Evolutionary conservation across 2,888 invertebrate species (phyloP), one percentile per base, ranked within the genome.

Genomic region (Drosophila niveifrons): DNA sequence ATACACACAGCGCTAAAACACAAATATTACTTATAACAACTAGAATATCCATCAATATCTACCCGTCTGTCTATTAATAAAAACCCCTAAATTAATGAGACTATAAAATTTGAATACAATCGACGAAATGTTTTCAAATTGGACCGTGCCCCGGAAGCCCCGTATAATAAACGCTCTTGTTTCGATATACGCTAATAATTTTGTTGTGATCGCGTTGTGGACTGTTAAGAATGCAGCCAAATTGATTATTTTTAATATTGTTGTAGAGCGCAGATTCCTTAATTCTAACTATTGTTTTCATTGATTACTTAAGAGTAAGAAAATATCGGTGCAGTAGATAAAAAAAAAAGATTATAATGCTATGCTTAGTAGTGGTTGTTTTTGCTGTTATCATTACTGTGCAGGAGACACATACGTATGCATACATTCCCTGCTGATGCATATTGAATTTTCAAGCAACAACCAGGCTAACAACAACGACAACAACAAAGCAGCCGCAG

Each of bases 401-500:
- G 53, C 31, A 46, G 23, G 11, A 15, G 13, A 41, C 39, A 4
- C 39, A 36, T 36, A 36, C 36, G 8, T 28, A 46, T 59, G 46
- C 15, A 55, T 31, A n/a, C 8, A 36, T 28, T 44, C 44, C 34
- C 66, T 4, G 62, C 50, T 58, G 72, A 67, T 71, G 74, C 72
- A 68, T 74, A 72, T 76, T 72, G 76, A 71, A 72, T 78, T 70
- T 69, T 69, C 41, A 41, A 44, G 58, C 34, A 66, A 66, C 13
- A 68, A 56, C 47, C 51, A 52, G 39, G 31, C 52, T 18, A 23
- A 48, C n/a, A 64, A 41, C 15, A 9, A 34, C 13, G 59, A 48
- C 39, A 51, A 44, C 50, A 34, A 52, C n/a, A 31, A 51, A 34
- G 13, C 41, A 39, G 43, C 64, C 47, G 36, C 59, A 62, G 63